Evolutionary conservation across 2,797 vertebrate species (phyloP).

Genomic region (Silurus aristotelis): DNA sequence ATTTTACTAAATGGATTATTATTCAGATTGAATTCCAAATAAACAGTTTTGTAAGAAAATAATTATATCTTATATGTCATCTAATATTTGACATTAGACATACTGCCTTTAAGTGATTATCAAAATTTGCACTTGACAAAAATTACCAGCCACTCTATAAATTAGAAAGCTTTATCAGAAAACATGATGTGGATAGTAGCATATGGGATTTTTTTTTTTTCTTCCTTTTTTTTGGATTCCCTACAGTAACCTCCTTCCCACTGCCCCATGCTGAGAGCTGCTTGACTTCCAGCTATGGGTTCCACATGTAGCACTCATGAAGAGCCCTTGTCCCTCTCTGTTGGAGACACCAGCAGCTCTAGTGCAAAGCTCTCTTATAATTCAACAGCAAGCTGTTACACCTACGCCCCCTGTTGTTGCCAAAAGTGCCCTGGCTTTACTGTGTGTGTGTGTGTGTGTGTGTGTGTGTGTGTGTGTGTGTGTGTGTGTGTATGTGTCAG

Average conservation of each 20-base stretch:
- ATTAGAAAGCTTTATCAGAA: conserved; percentile 37
- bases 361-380: conserved; percentile 16
- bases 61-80: not conserved
- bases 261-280: conserved; percentile 31
- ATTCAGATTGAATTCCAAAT: not conserved
- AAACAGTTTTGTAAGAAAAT: not conserved
- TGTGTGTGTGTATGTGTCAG: conserved; percentile 26
- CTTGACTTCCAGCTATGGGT: conserved; percentile 45
- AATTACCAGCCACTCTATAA: not conserved
- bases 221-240: conserved; percentile 32
- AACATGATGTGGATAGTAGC: conserved; percentile 37
- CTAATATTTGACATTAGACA: not conserved
- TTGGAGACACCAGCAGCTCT: conserved; percentile 16
- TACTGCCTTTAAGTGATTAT: not conserved
- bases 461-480: conserved; percentile 14
- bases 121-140: conserved; percentile 10
- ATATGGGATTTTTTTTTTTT: conserved; percentile 16
- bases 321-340: conserved; percentile 37
- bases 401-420: conserved; percentile 55
- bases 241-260: conserved; percentile 10
- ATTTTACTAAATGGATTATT: not conserved
- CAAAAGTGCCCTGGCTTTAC: conserved; percentile 37
- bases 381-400: conserved; percentile 39
- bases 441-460: not conserved
- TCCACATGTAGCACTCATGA: conserved; percentile 40